A percentile compares a stretch with the other conserved stretches of the same genome.
Conservation (phyloP, 2,888 invertebrate species). For the Malachius bipustulatus region DNA sequence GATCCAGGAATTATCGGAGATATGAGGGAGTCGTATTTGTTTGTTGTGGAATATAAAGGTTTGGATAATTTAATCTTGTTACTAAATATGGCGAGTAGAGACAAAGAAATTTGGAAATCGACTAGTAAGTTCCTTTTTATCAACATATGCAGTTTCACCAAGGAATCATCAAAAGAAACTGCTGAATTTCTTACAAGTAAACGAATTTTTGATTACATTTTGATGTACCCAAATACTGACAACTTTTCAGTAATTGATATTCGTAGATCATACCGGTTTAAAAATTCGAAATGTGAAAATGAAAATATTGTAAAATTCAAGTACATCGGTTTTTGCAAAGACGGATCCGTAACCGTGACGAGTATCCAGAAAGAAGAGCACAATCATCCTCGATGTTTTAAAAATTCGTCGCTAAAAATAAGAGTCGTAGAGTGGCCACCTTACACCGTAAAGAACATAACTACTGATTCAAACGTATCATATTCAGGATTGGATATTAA, state of each 20-base stretch:
- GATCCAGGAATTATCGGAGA: too few relatives aligned
- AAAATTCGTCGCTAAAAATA: slow-evolving; percentile 23
- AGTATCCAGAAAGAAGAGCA: neutral
- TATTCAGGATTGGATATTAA: slow-evolving; percentile 6
- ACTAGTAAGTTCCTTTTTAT: slow-evolving; percentile 14
- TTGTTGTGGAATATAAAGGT: too few relatives aligned
- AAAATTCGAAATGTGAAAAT: slow-evolving; percentile 19
- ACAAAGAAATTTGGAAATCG: slow-evolving; percentile 5
- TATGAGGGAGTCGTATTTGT: too few relatives aligned
- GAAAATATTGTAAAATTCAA: slow-evolving; percentile 13
- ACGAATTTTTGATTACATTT: slow-evolving; percentile 18
- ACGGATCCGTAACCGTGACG: neutral
- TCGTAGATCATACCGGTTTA: slow-evolving; percentile 22
- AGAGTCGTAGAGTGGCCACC: slow-evolving; percentile 26
- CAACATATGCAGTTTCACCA: neutral
- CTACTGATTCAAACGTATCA: slow-evolving; percentile 12
- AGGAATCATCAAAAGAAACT: too few relatives aligned
- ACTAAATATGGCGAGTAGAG: too few relatives aligned
- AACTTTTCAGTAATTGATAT: slow-evolving; percentile 15
- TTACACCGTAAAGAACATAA: slow-evolving; percentile 19
- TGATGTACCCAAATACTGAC: slow-evolving; percentile 16
- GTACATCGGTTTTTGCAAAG: slow-evolving; percentile 14
- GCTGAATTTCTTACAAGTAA: too few relatives aligned
- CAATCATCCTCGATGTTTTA: slow-evolving; percentile 24
- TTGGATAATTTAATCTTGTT: too few relatives aligned